Conservation (phyloP, 2,888 invertebrate species). For the Amphipyra berbera region DNA sequence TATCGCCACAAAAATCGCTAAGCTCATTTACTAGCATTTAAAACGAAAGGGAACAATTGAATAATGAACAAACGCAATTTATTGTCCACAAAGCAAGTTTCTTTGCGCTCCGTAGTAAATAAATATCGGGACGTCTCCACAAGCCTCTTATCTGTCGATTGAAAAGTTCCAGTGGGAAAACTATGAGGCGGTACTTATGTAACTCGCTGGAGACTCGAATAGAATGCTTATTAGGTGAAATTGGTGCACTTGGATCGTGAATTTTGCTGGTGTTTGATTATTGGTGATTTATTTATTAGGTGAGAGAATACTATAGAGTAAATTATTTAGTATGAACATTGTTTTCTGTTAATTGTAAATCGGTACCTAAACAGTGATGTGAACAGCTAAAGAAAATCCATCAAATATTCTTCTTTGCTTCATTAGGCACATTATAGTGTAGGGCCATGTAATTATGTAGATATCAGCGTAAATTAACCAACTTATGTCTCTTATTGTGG, state of each 20-base stretch:
- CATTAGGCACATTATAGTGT: no score
- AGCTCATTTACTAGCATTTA: slow-evolving; percentile 65
- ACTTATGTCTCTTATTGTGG: no score
- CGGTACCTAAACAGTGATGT: no score
- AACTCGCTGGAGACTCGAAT: slow-evolving; percentile 63
- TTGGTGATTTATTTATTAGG: slow-evolving; percentile 35
- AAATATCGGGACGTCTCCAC: slow-evolving; percentile 79
- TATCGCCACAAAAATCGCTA: slow-evolving; percentile 62
- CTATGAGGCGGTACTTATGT: slow-evolving; percentile 66
- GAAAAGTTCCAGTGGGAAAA: slow-evolving; percentile 81
- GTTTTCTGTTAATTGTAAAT: no score
- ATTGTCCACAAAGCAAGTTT: slow-evolving; percentile 74
- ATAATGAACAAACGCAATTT: slow-evolving; percentile 79
- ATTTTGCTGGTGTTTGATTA: slow-evolving; percentile 15
- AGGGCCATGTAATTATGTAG: no score
- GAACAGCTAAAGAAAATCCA: no score
- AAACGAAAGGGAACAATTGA: slow-evolving; percentile 73
- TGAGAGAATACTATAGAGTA: no score
- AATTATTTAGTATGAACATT: no score
- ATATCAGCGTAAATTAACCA: no score
- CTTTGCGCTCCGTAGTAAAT: slow-evolving; percentile 74
- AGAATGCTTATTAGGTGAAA: slow-evolving; percentile 32
- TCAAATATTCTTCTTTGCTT: no score
- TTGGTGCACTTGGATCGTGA: slow-evolving; percentile 2
- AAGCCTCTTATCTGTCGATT: slow-evolving; percentile 86